phyloP scores from a whole-genome alignment of 1,140 invertebrate genomes.

The Rhopalosiphum padi region DNA sequence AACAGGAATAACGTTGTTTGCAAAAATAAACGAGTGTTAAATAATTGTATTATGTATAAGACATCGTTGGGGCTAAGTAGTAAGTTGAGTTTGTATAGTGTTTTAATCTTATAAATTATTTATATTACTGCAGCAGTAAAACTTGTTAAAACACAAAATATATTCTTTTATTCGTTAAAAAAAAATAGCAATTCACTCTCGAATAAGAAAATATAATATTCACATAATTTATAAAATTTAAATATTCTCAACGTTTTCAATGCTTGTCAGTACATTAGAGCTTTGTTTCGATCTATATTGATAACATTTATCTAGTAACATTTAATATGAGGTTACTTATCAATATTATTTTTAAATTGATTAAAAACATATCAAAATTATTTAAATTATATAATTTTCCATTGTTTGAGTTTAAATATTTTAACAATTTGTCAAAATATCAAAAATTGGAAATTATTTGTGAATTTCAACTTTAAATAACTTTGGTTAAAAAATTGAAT shows the following conservation, averaged over 20 bases:
- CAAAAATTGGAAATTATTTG: too few relatives aligned
- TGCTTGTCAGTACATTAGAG: neutral
- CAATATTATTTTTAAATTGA: neutral
- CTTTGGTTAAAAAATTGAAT: neutral
- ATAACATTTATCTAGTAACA: neutral
- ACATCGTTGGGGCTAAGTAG: neutral
- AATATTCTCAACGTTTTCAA: neutral
- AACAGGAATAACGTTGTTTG: neutral
- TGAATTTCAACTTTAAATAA: too few relatives aligned
- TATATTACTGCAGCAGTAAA: neutral
- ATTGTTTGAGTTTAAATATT: neutral
- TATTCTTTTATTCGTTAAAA: neutral
- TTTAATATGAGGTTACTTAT: too few relatives aligned
- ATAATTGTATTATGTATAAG: neutral
- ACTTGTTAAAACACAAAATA: neutral
- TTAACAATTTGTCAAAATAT: neutral
- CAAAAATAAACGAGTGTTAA: neutral
- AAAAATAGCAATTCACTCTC: neutral
- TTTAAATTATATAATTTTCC: neutral
- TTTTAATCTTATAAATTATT: constrained; percentile 29
- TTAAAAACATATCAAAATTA: neutral
- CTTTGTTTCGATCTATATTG: neutral
- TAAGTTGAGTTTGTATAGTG: neutral
- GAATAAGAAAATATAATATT: neutral
- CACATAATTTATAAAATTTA: neutral